These are phyloP conservation scores for Lordiphosa clarofinis DNA, from an alignment of 1,140 invertebrate species.

Conservation along the genomic window DNA sequence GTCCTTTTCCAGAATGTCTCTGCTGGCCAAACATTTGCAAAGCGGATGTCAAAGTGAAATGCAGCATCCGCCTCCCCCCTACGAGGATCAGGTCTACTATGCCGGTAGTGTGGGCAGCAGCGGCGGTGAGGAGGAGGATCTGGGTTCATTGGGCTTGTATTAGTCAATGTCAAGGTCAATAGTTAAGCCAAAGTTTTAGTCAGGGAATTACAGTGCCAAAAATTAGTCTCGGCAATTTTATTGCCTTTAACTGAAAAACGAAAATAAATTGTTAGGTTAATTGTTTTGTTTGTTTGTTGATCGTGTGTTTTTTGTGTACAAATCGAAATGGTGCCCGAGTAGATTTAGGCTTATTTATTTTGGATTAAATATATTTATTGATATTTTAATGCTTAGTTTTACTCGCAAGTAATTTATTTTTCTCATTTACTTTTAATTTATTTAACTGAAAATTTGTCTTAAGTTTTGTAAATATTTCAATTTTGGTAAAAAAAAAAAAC, in stretches of 20 bases:
- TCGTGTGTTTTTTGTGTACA: slow-evolving; percentile 44
- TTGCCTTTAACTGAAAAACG: slow-evolving; percentile 39
- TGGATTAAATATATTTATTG: not conserved
- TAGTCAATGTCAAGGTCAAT: slow-evolving; percentile 12
- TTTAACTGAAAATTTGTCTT: slow-evolving; percentile 1
- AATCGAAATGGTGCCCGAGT: slow-evolving; percentile 56
- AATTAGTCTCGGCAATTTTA: slow-evolving; percentile 74
- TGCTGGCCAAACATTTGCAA: slow-evolving; percentile 95
- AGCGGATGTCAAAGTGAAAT: slow-evolving; percentile 85
- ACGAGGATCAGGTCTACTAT: slow-evolving; percentile 49
- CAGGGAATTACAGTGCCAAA: slow-evolving; percentile 68
- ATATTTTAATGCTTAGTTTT: not conserved
- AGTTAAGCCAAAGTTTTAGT: slow-evolving; percentile 12
- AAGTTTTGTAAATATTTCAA: too few species aligned
- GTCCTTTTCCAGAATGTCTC: slow-evolving; percentile 97
- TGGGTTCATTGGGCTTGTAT: slow-evolving; percentile 32
- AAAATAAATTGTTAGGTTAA: slow-evolving; percentile 27
- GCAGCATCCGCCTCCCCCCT: slow-evolving; percentile 53
- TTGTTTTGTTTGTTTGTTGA: slow-evolving; percentile 46
- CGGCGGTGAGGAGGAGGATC: slow-evolving; percentile 60
- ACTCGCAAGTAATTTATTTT: slow-evolving; percentile 23
- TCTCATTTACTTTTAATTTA: slow-evolving; percentile 21
- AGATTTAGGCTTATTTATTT: slow-evolving; percentile 3
- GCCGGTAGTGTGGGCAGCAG: slow-evolving; percentile 69
- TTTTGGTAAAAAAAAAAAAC: too few species aligned